Percentiles rank a stretch among this genome's conserved stretches.
phyloP scores from a whole-genome alignment of 2,113 vertebrate genomes.

The Sus scrofa region DNA sequence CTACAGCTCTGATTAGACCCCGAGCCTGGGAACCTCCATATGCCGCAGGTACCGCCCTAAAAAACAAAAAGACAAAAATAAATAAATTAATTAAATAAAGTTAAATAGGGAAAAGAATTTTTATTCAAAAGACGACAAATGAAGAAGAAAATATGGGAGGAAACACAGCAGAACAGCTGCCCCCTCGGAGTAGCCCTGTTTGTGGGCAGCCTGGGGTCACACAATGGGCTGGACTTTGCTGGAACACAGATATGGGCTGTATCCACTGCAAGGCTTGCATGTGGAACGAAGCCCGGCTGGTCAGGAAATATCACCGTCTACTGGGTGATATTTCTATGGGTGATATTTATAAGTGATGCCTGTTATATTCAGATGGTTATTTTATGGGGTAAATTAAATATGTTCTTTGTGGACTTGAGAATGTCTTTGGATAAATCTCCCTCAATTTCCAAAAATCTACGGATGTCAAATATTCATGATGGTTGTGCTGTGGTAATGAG shows the following conservation, averaged over 20 bases:
- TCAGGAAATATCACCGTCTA: neutral
- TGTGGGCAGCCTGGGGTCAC: neutral
- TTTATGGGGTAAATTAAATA: neutral
- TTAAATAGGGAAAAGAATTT: neutral
- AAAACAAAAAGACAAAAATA: too few species aligned
- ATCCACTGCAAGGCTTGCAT: neutral
- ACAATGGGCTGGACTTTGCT: fast-evolving
- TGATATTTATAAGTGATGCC: neutral
- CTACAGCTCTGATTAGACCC: too few species aligned
- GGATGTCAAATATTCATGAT: neutral
- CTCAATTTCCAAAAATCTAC: neutral
- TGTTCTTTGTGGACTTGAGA: neutral
- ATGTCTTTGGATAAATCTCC: neutral
- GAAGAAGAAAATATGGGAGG: neutral
- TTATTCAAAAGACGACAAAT: neutral
- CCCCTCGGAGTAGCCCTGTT: fast-evolving
- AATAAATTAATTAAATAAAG: too few species aligned
- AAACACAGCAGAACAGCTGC: fast-evolving
- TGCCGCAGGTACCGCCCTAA: too few species aligned
- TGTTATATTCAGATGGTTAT: neutral
- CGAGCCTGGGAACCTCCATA: too few species aligned
- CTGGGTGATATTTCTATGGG: too few species aligned
- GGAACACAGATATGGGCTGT: neutral
- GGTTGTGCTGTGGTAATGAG: neutral
- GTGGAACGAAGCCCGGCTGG: neutral